Conservation (phyloP, 2,888 invertebrate species). For the Xestia c-nigrum region DNA sequence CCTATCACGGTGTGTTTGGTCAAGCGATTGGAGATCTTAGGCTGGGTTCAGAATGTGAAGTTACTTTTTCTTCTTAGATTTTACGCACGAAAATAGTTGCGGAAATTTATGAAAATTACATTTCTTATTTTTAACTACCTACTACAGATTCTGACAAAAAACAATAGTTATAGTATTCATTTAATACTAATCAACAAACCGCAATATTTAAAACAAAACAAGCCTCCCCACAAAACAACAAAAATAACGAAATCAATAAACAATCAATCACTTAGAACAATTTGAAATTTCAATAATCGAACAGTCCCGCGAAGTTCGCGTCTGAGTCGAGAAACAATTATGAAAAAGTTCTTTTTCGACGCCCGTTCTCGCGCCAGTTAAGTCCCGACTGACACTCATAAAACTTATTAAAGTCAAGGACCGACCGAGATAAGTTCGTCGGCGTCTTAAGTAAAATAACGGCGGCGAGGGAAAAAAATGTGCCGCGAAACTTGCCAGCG, state of each 20-base stretch:
- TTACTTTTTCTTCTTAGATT: neutral
- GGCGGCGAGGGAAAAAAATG: conserved; percentile 85
- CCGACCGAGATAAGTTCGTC: conserved; percentile 90
- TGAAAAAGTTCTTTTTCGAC: conserved; percentile 88
- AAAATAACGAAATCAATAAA: conserved; percentile 74
- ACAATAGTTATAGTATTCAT: too few relatives aligned
- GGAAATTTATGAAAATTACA: neutral
- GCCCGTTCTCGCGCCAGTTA: conserved; percentile 88
- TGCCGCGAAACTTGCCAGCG: conserved; percentile 84
- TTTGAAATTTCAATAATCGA: conserved; percentile 87
- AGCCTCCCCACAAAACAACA: conserved; percentile 48
- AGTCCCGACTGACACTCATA: conserved; percentile 90
- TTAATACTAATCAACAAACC: conserved; percentile 3
- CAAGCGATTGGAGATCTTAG: conserved; percentile 72
- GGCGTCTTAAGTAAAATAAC: conserved; percentile 90
- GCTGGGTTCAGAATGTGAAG: conserved; percentile 57
- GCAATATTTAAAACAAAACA: conserved; percentile 20
- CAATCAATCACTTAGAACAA: conserved; percentile 80
- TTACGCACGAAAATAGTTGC: neutral
- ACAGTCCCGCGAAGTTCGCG: conserved; percentile 79
- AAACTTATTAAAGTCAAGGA: conserved; percentile 91
- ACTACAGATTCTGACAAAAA: neutral
- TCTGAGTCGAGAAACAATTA: conserved; percentile 88
- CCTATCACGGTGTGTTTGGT: conserved; percentile 84
- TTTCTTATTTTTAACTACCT: neutral